phyloP scores from a whole-genome alignment of 1,140 invertebrate genomes.

The Anthonomus grandis region DNA sequence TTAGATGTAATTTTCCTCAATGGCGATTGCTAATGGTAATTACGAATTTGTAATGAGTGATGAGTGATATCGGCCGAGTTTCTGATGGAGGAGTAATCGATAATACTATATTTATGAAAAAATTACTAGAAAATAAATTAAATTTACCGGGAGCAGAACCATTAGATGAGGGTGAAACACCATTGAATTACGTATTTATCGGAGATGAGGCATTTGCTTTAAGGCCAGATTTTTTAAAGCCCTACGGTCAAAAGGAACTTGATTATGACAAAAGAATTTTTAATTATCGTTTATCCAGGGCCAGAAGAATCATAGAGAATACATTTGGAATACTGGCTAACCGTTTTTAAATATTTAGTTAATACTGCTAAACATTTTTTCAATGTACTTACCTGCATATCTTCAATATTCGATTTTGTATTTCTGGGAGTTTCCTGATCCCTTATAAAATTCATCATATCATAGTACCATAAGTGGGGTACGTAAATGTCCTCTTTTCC shows the following conservation, averaged over 20 bases:
- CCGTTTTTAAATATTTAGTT: conserved; percentile 15
- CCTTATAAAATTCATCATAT: too few relatives aligned
- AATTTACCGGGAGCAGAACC: conserved; percentile 1
- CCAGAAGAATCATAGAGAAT: conserved; percentile 13
- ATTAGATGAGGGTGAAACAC: not conserved
- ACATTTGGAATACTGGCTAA: conserved; percentile 18
- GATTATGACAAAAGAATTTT: conserved; percentile 5
- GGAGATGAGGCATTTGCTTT: conserved; percentile 20
- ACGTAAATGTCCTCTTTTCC: too few relatives aligned
- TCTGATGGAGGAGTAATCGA: conserved; percentile 9
- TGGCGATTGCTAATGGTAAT: too few relatives aligned
- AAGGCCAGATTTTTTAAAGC: conserved; percentile 11
- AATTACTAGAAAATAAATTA: conserved; percentile 5
- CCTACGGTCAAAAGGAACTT: conserved; percentile 3
- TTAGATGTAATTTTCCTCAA: too few relatives aligned
- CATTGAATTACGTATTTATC: conserved; percentile 40
- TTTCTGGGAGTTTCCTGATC: too few relatives aligned
- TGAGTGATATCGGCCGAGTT: too few relatives aligned
- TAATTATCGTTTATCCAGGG: conserved; percentile 19
- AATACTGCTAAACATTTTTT: too few relatives aligned
- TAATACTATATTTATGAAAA: conserved; percentile 7
- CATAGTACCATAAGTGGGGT: too few relatives aligned
- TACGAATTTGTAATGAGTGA: too few relatives aligned
- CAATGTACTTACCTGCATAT: too few relatives aligned
- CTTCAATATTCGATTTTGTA: too few relatives aligned